Conservation (phyloP, 2,113 vertebrate species). For the Eulemur macaco region DNA sequence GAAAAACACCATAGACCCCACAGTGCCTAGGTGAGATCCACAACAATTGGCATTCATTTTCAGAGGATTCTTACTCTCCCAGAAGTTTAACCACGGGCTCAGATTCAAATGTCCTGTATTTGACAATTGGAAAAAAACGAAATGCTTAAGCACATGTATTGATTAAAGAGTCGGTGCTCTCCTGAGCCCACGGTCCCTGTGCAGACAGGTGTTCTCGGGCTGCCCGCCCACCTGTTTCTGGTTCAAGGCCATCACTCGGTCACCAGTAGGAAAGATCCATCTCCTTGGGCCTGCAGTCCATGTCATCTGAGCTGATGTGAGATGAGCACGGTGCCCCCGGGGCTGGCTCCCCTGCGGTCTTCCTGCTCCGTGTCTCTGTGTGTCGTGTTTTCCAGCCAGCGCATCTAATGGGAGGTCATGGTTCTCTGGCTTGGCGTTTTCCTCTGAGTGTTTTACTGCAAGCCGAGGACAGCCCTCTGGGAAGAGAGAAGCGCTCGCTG, state of each 20-base stretch:
- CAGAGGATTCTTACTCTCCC: neutral
- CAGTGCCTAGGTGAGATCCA: accelerated
- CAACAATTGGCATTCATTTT: neutral
- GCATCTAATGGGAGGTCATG: constrained; percentile 44
- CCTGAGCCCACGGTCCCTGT: neutral
- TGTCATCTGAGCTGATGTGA: neutral
- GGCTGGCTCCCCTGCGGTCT: neutral
- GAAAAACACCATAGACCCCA: accelerated
- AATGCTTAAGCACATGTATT: neutral
- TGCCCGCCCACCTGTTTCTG: neutral
- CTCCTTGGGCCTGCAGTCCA: neutral
- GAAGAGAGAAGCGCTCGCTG: neutral
- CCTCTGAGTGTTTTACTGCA: neutral
- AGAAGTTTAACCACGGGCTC: neutral
- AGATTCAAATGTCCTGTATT: neutral
- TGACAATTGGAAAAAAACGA: neutral
- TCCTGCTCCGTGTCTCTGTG: neutral
- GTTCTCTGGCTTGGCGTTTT: neutral
- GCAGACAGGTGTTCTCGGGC: neutral
- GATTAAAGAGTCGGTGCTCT: neutral
- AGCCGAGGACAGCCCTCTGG: constrained; percentile 24
- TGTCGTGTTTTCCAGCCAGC: constrained; percentile 7
- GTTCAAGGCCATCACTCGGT: neutral
- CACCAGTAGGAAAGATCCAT: neutral
- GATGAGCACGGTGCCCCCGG: neutral